phyloP scores from a whole-genome alignment of 2,113 vertebrate genomes.

The Tetrax tetrax region DNA sequence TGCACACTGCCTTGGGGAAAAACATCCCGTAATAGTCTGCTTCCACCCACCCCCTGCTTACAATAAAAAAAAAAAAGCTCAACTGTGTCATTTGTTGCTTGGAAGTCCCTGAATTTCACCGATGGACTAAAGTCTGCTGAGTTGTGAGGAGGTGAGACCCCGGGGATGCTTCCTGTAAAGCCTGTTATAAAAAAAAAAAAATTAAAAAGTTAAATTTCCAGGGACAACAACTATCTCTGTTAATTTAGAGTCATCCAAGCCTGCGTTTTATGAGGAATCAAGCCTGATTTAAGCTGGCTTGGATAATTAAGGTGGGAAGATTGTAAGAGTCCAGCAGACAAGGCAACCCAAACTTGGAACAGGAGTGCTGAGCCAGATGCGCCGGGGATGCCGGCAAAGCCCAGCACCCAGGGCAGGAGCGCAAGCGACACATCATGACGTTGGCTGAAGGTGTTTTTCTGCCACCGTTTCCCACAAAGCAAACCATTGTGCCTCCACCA shows the following conservation, averaged over 20 bases:
- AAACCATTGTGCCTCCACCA: background rate
- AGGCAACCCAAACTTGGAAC: background rate
- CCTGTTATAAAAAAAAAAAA: background rate
- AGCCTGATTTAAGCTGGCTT: background rate
- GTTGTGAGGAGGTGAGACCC: background rate
- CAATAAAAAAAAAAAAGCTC: background rate
- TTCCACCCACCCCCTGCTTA: accelerated
- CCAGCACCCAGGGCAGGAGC: background rate
- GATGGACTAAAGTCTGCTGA: background rate
- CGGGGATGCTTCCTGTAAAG: background rate
- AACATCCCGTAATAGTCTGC: background rate
- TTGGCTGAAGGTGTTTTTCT: background rate
- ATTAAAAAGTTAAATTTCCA: background rate
- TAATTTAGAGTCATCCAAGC: background rate
- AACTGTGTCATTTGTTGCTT: background rate
- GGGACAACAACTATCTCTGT: background rate
- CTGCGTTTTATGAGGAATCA: background rate
- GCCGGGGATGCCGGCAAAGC: background rate
- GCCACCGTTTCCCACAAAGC: accelerated
- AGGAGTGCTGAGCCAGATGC: background rate
- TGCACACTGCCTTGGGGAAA: background rate
- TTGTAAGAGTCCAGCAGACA: background rate
- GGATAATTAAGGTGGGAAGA: background rate
- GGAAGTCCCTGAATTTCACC: background rate
- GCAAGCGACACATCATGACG: accelerated